Conservation (phyloP, 1,140 invertebrate species). For the Rhynchophorus ferrugineus region DNA sequence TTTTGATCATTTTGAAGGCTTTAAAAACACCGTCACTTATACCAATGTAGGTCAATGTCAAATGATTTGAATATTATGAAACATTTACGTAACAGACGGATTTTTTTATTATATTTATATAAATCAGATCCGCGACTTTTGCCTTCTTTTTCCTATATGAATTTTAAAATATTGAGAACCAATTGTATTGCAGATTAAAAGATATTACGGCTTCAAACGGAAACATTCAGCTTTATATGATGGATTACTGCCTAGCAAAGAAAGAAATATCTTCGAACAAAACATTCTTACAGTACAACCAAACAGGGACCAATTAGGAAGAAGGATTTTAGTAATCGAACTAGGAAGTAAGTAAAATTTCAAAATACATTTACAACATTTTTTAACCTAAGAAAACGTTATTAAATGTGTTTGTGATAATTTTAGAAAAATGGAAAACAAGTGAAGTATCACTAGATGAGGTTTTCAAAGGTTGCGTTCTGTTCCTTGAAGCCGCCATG, state of each 20-base stretch:
- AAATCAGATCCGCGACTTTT: too few relatives aligned
- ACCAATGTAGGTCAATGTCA: too few relatives aligned
- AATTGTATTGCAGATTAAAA: slow-evolving; percentile 57
- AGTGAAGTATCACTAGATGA: slow-evolving; percentile 70
- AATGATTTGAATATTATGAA: too few relatives aligned
- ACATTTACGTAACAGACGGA: too few relatives aligned
- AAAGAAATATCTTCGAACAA: slow-evolving; percentile 68
- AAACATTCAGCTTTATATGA: slow-evolving; percentile 68
- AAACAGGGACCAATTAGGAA: slow-evolving; percentile 63
- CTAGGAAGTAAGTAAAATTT: slow-evolving; percentile 63
- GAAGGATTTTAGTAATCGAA: slow-evolving; percentile 67
- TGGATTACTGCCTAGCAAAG: slow-evolving; percentile 57
- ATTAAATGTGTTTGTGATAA: too few relatives aligned
- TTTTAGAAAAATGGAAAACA: slow-evolving; percentile 75
- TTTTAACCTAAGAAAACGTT: too few relatives aligned
- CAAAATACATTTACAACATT: too few relatives aligned
- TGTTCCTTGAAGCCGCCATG: slow-evolving; percentile 73
- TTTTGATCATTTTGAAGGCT: too few relatives aligned
- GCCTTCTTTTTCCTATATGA: too few relatives aligned
- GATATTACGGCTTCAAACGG: slow-evolving; percentile 71
- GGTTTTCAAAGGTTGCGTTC: slow-evolving; percentile 72
- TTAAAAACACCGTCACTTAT: too few relatives aligned
- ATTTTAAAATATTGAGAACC: too few relatives aligned
- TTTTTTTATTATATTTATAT: too few relatives aligned
- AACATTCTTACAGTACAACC: slow-evolving; percentile 70